Percentiles rank a stretch among this genome's conserved stretches.
These are phyloP conservation scores for Meteorus sp. DNA, from an alignment of 1,140 invertebrate species.

Conservation along the genomic window DNA sequence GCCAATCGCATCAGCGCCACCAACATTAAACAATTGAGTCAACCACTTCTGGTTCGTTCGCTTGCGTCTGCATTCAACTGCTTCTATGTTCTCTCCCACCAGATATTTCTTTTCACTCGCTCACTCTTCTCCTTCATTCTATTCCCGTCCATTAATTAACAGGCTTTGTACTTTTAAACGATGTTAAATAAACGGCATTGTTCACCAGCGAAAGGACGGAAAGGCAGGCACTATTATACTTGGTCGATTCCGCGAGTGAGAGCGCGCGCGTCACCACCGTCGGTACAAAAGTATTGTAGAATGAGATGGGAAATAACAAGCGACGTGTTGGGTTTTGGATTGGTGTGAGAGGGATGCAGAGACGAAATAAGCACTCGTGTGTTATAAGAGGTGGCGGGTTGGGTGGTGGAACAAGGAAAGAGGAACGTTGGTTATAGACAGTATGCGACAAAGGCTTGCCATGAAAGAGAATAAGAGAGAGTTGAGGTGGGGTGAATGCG, in stretches of 20 bases:
- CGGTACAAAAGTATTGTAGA: neutral
- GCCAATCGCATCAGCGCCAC: too few relatives aligned
- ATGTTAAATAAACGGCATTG: constrained; percentile 61
- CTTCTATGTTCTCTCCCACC: constrained; percentile 11
- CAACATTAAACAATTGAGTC: neutral
- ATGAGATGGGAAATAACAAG: neutral
- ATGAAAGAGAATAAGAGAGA: constrained; percentile 32
- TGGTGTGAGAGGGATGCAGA: too few relatives aligned
- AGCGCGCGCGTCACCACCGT: too few relatives aligned
- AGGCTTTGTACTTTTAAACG: constrained; percentile 61
- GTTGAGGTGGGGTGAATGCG: neutral
- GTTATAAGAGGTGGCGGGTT: too few relatives aligned
- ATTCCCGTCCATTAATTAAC: constrained; percentile 59
- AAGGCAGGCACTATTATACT: constrained; percentile 55
- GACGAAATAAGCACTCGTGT: too few relatives aligned
- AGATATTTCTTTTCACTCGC: constrained; percentile 25
- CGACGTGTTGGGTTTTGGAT: neutral
- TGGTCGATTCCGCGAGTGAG: constrained; percentile 14
- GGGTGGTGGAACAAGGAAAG: too few relatives aligned
- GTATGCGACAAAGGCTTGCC: neutral
- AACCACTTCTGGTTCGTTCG: neutral
- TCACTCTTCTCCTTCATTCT: too few relatives aligned
- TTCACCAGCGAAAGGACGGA: constrained; percentile 52
- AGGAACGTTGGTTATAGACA: too few relatives aligned
- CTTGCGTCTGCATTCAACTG: neutral